Conservation (phyloP, 2,113 vertebrate genomes). For the Pseudorhombus dupliciocellatus region DNA sequence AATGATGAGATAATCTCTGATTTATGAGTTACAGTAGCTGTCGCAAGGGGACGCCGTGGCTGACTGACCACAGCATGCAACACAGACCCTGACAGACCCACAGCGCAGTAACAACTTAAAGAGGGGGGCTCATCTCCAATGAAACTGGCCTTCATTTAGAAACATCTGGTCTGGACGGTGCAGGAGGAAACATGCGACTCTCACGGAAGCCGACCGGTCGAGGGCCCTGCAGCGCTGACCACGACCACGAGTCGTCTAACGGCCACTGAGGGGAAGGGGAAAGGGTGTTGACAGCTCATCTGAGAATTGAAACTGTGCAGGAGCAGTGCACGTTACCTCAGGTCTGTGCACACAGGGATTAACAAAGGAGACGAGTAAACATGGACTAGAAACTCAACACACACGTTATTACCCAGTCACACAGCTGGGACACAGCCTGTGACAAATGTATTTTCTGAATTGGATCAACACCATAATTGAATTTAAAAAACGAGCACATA, state of each 20-base stretch:
- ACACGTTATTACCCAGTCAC: background rate
- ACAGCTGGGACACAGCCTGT: background rate
- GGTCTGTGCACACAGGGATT: background rate
- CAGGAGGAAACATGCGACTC: background rate
- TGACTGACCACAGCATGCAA: slow-evolving; percentile 1
- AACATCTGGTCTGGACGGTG: background rate
- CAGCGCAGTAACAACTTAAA: no score
- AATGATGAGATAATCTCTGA: slow-evolving; percentile 63
- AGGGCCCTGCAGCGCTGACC: slow-evolving; percentile 29
- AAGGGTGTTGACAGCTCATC: background rate
- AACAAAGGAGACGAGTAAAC: slow-evolving; percentile 10
- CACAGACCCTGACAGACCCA: background rate
- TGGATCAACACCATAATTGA: background rate
- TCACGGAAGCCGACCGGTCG: slow-evolving; percentile 32
- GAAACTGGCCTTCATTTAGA: background rate
- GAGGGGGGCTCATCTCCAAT: background rate
- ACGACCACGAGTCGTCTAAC: no score
- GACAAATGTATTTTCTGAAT: background rate
- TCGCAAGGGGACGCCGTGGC: slow-evolving; percentile 9
- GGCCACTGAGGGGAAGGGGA: background rate
- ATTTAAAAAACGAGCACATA: background rate
- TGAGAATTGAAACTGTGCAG: background rate
- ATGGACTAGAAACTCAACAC: slow-evolving; percentile 1
- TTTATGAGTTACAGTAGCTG: slow-evolving; percentile 77
- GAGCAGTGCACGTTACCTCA: background rate